Conservation (phyloP, 2,888 invertebrate genomes). For the Ectobius pallidus region DNA sequence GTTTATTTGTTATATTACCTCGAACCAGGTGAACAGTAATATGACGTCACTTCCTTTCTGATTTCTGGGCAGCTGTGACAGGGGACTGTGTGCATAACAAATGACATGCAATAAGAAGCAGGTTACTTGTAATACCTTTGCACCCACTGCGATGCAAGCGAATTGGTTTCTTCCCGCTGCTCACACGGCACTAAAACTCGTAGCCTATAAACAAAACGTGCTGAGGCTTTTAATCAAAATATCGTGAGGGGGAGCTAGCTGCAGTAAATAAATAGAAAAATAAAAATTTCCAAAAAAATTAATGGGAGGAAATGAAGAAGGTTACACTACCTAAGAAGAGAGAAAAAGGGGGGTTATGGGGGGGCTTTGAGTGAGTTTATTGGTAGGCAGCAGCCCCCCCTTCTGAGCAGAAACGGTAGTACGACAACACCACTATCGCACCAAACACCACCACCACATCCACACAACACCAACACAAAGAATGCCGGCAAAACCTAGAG, state of each 20-base stretch:
- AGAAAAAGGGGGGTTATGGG: constrained; percentile 35
- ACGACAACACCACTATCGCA: background rate
- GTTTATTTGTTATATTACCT: too few species aligned
- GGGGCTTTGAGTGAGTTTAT: constrained; percentile 35
- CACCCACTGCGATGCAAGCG: constrained; percentile 32
- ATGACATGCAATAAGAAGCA: background rate
- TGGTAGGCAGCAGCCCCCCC: constrained; percentile 38
- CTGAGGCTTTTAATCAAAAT: too few species aligned
- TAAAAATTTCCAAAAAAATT: background rate
- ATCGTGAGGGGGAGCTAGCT: background rate
- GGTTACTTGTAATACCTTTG: constrained; percentile 28
- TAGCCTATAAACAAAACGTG: too few species aligned
- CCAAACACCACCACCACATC: background rate
- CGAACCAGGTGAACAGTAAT: too few species aligned
- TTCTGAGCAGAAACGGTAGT: constrained; percentile 10
- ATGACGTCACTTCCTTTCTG: background rate
- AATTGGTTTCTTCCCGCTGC: background rate
- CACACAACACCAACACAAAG: background rate
- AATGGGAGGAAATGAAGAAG: background rate
- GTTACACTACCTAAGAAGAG: constrained; percentile 44
- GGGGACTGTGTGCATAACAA: background rate
- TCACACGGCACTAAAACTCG: background rate
- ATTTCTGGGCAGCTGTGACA: background rate
- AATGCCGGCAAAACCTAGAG: background rate
- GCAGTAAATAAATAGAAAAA: constrained; percentile 4